Conservation (phyloP, 2,113 vertebrate species). For the Gambusia holbrooki region DNA sequence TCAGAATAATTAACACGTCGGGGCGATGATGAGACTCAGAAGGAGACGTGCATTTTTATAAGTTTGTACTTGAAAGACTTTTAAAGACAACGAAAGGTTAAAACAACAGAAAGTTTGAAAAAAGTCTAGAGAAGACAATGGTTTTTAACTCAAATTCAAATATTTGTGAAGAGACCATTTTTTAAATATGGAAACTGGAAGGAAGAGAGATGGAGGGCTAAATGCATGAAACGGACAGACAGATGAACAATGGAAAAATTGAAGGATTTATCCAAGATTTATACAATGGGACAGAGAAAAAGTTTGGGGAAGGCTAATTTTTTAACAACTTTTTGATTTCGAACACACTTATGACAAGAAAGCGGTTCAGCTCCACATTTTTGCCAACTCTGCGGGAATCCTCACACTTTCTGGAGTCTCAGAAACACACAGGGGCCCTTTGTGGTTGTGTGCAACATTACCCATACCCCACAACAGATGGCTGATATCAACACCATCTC, state of each 20-base stretch:
- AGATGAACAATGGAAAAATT: neutral
- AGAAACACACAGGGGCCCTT: too few species aligned
- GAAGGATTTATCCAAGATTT: neutral
- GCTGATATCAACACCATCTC: conserved; percentile 54
- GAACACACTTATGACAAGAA: neutral
- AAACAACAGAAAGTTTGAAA: conserved; percentile 2
- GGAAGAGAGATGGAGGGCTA: neutral
- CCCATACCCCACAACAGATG: conserved; percentile 58
- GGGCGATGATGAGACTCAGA: conserved; percentile 13
- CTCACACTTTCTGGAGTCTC: neutral
- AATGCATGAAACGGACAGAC: neutral
- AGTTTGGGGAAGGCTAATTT: neutral
- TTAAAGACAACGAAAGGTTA: too few species aligned
- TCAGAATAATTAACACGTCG: conserved; percentile 46
- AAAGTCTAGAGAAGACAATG: conserved; percentile 1
- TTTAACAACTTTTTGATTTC: neutral
- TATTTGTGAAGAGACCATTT: too few species aligned
- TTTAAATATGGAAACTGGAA: too few species aligned
- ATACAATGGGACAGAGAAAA: neutral
- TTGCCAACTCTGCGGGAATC: neutral
- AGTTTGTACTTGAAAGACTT: neutral
- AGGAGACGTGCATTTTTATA: conserved; percentile 38
- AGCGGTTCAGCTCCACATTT: neutral
- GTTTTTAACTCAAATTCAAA: too few species aligned
- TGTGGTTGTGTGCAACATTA: conserved; percentile 14